Conservation (phyloP, 2,797 vertebrate genomes). For the Clarias laeviceps region DNA sequence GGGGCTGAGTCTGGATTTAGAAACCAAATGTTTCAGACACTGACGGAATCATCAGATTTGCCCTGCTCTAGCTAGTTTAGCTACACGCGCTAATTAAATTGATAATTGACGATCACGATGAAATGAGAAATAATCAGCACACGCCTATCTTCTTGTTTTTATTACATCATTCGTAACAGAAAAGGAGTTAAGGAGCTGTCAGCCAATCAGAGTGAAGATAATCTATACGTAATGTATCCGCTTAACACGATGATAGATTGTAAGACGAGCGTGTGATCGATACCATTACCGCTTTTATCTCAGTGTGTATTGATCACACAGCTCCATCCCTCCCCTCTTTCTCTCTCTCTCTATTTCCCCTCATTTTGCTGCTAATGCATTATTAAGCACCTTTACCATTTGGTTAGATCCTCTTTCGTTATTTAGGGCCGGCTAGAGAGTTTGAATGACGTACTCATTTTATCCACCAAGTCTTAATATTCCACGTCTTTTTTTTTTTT, state of each 20-base stretch:
- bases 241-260: constrained; percentile 34
- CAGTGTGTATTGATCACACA: constrained; percentile 30
- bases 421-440: constrained; percentile 34
- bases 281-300: constrained; percentile 12
- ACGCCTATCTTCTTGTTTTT: not conserved
- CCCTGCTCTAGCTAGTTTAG: not conserved
- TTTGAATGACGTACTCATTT: not conserved
- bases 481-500: not conserved
- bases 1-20: not conserved
- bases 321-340: not conserved
- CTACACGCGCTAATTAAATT: not conserved
- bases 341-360: not conserved
- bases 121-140: not conserved
- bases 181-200: not conserved
- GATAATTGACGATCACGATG: not conserved
- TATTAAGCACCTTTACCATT: constrained; percentile 50
- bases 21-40: too few species aligned
- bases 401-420: constrained; percentile 35
- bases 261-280: constrained; percentile 32
- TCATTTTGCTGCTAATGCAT: constrained; percentile 52
- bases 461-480: too few species aligned
- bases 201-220: constrained; percentile 15
- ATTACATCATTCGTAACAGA: not conserved
- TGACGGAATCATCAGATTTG: not conserved
- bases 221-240: not conserved